These are phyloP conservation scores for Rotaria magnacalcarata DNA, from an alignment of 2,888 invertebrate species.

Conservation along the genomic window DNA sequence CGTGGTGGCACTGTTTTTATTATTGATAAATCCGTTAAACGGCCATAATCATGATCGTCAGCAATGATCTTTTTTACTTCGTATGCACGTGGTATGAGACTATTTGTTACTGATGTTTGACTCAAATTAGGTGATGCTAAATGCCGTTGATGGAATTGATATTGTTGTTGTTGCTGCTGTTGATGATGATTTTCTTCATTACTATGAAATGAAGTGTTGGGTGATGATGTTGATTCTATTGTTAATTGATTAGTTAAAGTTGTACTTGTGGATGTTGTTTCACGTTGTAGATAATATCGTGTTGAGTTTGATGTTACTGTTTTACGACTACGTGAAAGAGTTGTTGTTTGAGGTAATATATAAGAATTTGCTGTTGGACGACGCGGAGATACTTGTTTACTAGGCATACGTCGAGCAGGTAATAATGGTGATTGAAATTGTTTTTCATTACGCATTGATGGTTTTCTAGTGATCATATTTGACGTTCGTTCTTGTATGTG, in stretches of 20 bases:
- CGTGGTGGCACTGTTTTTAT: not conserved
- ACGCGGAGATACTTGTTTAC: not conserved
- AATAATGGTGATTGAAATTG: not conserved
- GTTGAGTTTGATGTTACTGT: not conserved
- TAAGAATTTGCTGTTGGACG: not conserved
- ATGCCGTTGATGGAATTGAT: not conserved
- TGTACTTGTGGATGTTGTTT: not conserved
- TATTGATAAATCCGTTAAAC: not conserved
- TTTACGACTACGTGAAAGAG: not conserved
- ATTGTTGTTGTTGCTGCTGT: no score
- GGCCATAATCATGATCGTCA: constrained; percentile 12
- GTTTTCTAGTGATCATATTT: not conserved
- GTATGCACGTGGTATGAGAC: not conserved
- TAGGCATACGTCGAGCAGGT: not conserved
- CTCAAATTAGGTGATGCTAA: constrained; percentile 11
- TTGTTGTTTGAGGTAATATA: not conserved
- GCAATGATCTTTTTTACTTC: not conserved
- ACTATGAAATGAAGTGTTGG: constrained; percentile 23
- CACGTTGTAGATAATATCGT: not conserved
- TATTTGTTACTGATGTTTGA: not conserved
- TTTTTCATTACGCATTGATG: not conserved
- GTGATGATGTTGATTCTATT: not conserved
- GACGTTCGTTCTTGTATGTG: not conserved
- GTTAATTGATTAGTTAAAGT: not conserved
- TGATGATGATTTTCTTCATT: not conserved